phyloP scores from a whole-genome alignment of 2,888 invertebrate genomes.

The Willowsia nigromaculata region DNA sequence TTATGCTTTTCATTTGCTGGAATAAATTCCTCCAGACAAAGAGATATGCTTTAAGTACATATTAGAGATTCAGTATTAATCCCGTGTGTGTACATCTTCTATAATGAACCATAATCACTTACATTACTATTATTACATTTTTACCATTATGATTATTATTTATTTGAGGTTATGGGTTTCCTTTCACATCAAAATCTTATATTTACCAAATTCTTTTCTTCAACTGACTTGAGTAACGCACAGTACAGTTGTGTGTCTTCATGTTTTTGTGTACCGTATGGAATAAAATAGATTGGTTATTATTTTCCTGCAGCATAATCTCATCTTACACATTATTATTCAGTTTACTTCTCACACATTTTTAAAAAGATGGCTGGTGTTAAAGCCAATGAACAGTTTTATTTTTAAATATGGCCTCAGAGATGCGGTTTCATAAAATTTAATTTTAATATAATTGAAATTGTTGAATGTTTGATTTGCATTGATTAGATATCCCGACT shows the following conservation, averaged over 20 bases:
- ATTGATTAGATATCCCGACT: constrained; percentile 84
- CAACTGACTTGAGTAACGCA: too few species aligned
- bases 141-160: constrained; percentile 10
- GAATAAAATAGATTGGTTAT: too few species aligned
- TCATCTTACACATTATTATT: too few species aligned
- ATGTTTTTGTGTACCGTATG: background rate
- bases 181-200: background rate
- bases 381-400: too few species aligned
- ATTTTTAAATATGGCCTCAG: too few species aligned
- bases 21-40: constrained; percentile 39
- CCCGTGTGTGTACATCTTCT: background rate
- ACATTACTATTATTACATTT: background rate
- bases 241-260: too few species aligned
- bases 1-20: constrained; percentile 44
- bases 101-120: constrained; percentile 6
- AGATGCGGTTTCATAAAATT: too few species aligned
- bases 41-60: too few species aligned
- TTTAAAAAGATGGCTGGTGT: too few species aligned
- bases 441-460: background rate
- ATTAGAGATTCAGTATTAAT: background rate
- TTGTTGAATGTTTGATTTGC: background rate
- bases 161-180: background rate
- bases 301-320: too few species aligned
- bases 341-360: too few species aligned
- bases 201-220: background rate